Conservation (phyloP, 2,888 invertebrate genomes). For the Drosophila gaucha region DNA sequence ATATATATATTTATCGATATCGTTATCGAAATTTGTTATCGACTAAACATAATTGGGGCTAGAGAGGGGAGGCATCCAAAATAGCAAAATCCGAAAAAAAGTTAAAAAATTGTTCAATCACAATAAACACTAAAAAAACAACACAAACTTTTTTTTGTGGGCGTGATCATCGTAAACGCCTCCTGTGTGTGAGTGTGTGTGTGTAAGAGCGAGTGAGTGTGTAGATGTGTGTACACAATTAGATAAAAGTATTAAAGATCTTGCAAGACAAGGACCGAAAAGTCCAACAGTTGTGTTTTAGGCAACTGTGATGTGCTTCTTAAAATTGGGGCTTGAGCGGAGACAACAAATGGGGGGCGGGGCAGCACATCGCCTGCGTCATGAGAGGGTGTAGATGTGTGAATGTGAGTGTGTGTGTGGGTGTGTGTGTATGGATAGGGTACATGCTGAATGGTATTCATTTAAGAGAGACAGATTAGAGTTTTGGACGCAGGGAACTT, state of each 20-base stretch:
- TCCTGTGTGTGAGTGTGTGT: conserved; percentile 14
- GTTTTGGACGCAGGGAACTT: conserved; percentile 83
- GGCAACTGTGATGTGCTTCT: conserved; percentile 79
- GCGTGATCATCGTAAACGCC: conserved; percentile 37
- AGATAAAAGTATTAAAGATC: conserved; percentile 33
- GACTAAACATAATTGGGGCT: neutral
- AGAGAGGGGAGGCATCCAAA: conserved; percentile 5
- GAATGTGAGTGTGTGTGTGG: neutral
- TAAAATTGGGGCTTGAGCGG: neutral
- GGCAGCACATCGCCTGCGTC: conserved; percentile 82
- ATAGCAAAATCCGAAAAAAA: conserved; percentile 16
- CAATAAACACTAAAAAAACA: conserved; percentile 47
- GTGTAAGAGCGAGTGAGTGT: conserved; percentile 3
- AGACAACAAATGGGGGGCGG: conserved; percentile 3
- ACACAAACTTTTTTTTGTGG: conserved; percentile 25
- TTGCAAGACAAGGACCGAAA: conserved; percentile 84
- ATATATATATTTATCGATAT: conserved; percentile 23
- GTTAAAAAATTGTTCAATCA: too few relatives aligned
- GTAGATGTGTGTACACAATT: conserved; percentile 18
- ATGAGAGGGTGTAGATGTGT: neutral
- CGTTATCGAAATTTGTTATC: conserved; percentile 15
- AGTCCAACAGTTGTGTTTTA: conserved; percentile 83
- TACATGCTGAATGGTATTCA: conserved; percentile 55
- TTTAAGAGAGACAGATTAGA: conserved; percentile 11
- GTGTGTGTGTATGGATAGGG: neutral